phyloP scores from a whole-genome alignment of 2,888 invertebrate genomes.

The Agriopis leucophaearia region DNA sequence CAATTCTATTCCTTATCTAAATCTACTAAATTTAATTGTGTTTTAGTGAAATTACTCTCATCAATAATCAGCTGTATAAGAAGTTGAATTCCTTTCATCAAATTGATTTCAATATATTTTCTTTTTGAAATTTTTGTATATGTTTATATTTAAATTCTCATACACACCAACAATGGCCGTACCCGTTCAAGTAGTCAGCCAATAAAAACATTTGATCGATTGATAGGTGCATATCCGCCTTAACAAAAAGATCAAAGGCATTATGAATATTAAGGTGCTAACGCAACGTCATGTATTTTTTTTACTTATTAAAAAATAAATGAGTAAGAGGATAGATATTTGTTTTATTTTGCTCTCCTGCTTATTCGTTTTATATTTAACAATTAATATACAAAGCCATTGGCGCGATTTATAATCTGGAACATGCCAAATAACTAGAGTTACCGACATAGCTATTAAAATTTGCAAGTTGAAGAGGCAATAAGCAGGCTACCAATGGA shows the following conservation, averaged over 20 bases:
- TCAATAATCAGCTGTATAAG: background rate
- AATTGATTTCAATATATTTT: conserved; percentile 47
- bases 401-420: no score
- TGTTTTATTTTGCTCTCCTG: no score
- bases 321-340: no score
- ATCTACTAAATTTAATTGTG: no score
- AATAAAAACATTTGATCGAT: conserved; percentile 77
- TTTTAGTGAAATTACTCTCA: background rate
- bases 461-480: no score
- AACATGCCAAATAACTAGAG: no score
- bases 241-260: conserved; percentile 46
- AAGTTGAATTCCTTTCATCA: conserved; percentile 36
- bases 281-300: background rate
- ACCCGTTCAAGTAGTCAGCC: conserved; percentile 60
- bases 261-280: conserved; percentile 57
- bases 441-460: no score
- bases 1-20: no score
- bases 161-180: conserved; percentile 47
- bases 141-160: conserved; percentile 65
- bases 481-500: no score
- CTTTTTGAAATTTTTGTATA: conserved; percentile 54
- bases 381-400: no score
- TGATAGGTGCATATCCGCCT: conserved; percentile 70
- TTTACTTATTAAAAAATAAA: no score
- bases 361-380: no score